Conservation (phyloP, 2,888 invertebrate genomes). For the Phoenoteleia sp. region DNA sequence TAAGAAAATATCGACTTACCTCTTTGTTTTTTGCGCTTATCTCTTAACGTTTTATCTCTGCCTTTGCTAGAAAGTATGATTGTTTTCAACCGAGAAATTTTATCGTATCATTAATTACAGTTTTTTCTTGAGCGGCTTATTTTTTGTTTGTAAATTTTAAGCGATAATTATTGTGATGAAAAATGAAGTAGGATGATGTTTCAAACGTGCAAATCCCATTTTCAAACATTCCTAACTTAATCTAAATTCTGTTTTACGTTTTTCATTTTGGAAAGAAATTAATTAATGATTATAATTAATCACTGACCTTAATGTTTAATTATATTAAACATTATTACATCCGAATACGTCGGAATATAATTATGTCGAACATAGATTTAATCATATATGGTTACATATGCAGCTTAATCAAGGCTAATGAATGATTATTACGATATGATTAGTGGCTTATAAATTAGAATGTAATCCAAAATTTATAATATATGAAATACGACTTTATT, state of each 20-base stretch:
- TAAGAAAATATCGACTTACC: slow-evolving; percentile 76
- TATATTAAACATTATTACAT: no score
- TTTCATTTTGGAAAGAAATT: no score
- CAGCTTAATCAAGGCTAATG: slow-evolving; percentile 4
- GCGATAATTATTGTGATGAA: slow-evolving; percentile 28
- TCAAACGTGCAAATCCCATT: no score
- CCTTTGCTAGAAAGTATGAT: slow-evolving; percentile 54
- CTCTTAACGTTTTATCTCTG: slow-evolving; percentile 63
- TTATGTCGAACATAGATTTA: neutral
- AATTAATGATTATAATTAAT: no score
- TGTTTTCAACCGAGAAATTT: slow-evolving; percentile 54
- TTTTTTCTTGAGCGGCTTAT: slow-evolving; percentile 22
- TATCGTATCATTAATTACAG: slow-evolving; percentile 63
- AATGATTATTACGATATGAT: no score
- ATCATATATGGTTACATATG: slow-evolving; percentile 5
- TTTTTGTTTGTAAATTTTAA: slow-evolving; percentile 15
- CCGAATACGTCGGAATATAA: neutral
- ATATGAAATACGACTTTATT: no score
- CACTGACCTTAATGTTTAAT: no score
- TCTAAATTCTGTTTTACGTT: no score
- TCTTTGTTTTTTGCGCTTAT: slow-evolving; percentile 72
- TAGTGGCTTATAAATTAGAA: slow-evolving; percentile 9
- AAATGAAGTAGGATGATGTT: slow-evolving; percentile 23
- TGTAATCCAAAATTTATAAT: no score
- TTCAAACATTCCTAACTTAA: no score